Percentiles rank a stretch among this genome's conserved stretches.
Evolutionary conservation across 2,113 vertebrate genomes (phyloP).

Genomic region (Xenopus borealis): DNA sequence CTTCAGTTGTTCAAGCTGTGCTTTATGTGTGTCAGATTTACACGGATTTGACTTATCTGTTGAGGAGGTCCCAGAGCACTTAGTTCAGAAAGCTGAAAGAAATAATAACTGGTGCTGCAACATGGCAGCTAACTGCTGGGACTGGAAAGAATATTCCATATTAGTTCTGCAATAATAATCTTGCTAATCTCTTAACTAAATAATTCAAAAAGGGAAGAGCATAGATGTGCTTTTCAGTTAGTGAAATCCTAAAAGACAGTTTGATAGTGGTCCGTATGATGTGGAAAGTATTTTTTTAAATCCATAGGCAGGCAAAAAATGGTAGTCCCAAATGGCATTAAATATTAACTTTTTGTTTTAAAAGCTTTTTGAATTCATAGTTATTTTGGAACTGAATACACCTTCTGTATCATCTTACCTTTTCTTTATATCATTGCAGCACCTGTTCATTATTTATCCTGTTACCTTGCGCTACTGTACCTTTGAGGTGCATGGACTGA

Average conservation of each 20-base stretch:
- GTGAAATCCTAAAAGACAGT: neutral
- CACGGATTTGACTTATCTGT: slow-evolving; percentile 2
- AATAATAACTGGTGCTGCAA: slow-evolving; percentile 37
- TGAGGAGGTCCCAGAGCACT: slow-evolving; percentile 35
- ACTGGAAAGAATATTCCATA: slow-evolving; percentile 37
- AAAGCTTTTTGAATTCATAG: no score
- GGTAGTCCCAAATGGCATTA: no score
- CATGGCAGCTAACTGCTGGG: slow-evolving; percentile 22
- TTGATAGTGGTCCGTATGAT: neutral
- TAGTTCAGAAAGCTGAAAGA: slow-evolving; percentile 40
- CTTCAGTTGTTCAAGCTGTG: neutral
- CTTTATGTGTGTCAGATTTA: slow-evolving; percentile 10
- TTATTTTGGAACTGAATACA: no score
- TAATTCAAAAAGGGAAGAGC: slow-evolving; percentile 21
- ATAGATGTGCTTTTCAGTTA: slow-evolving; percentile 6
- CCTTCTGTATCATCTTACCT: no score
- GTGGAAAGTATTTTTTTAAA: no score
- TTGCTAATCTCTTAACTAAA: slow-evolving; percentile 39
- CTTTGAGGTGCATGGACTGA: no score
- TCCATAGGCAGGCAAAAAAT: no score
- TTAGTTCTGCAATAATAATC: slow-evolving; percentile 42
- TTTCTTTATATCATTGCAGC: no score
- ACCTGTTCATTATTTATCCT: no score
- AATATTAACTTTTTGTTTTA: no score
- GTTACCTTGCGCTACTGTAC: no score